Base-by-base conservation (phyloP, 2,113 vertebrate genomes). In the Phycodurus eques region DNA sequence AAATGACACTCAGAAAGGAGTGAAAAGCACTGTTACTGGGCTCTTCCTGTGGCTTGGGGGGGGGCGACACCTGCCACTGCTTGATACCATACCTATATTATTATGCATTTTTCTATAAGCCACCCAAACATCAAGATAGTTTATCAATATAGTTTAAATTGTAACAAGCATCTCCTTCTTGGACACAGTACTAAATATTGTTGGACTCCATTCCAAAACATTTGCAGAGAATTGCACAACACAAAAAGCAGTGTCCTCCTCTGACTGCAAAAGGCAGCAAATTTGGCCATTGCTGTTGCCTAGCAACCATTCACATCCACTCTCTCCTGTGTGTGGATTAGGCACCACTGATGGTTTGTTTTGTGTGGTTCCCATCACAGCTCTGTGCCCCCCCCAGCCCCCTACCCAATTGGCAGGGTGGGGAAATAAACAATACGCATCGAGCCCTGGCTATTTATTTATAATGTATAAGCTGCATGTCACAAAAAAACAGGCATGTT, bases 231-330 rank as follows among this genome's bases (percentile, higher is more conserved):
- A 64, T n/a, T 39, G 42, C 42, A 46, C 42, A 54, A 9, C 9
- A n/a, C n/a, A 54, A 27, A 57, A 12, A 77, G 78, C 66, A 22
- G 33, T 57, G 59, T 77, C 70, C 72, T 59, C 47, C 67, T 72
- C 72, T 80, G 68, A 79, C 80, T 80, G 56, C 56, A 14, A 75
- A 80, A 49, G 43, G 67, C 75, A 75, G 72, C 62, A 74, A 85
- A 69, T 77, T 73, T 76, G 80, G 80, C 79, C 84, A 75, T 75
- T 80, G 82, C 73, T 88, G 89, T 90, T 90, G 86, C 89, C 83
- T 78, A 63, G 89, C 83, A 88, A 90, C 87, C 83, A 77, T 80
- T 88, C 79, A 85, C 83, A 80, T 64, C 8, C 83, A 76, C 49
- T n/a, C 53, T 54, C 44, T 59, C 31, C 56, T 47, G 62, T 75